Percentiles rank a stretch among this genome's conserved stretches.
phyloP scores from a whole-genome alignment of 2,888 invertebrate genomes.

The Caenorhabditis sp. region DNA sequence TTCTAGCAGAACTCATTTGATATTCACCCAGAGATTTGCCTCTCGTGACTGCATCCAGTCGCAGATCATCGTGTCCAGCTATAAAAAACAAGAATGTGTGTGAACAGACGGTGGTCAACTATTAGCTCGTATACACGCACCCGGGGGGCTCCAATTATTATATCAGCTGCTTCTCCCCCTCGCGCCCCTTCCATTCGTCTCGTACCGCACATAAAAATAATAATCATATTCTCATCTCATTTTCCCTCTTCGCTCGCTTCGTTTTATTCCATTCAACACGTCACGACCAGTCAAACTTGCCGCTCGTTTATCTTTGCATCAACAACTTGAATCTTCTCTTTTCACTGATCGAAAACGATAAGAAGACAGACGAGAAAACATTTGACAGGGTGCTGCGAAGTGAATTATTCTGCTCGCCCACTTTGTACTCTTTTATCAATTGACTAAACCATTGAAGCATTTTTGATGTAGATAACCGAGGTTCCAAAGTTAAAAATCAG shows the following conservation, averaged over 20 bases:
- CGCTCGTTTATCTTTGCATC: slow-evolving; percentile 30
- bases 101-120: slow-evolving; percentile 40
- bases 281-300: slow-evolving; percentile 27
- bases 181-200: background rate
- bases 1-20: too few species aligned
- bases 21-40: too few species aligned
- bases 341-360: slow-evolving; percentile 33
- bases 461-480: background rate
- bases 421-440: background rate
- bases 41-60: background rate
- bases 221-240: slow-evolving; percentile 22
- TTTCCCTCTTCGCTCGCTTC: slow-evolving; percentile 7
- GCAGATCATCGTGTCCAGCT: background rate
- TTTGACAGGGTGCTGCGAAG: background rate
- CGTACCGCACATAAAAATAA: slow-evolving; percentile 16
- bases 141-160: slow-evolving; percentile 18
- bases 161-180: slow-evolving; percentile 27
- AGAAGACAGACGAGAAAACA: slow-evolving; percentile 9
- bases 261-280: background rate
- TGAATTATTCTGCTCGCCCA: background rate
- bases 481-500: too few species aligned
- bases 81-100: slow-evolving; percentile 9
- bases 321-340: slow-evolving; percentile 36
- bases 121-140: background rate
- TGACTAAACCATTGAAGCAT: background rate